Conservation (phyloP, 2,888 invertebrate species). For the Anagyrus pseudococci region DNA sequence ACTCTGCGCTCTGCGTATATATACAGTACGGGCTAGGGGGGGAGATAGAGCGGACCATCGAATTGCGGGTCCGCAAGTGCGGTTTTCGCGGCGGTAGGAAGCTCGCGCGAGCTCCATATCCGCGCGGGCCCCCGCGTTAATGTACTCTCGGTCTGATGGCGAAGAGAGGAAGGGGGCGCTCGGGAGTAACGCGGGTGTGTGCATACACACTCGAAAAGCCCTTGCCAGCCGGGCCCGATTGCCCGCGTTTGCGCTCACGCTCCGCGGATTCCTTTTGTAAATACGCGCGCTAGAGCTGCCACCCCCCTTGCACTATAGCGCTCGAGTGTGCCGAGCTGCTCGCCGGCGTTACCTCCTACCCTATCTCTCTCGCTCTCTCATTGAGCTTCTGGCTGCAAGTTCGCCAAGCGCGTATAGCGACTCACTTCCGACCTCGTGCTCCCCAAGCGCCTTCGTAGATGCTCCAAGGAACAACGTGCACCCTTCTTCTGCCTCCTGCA, state of each 20-base stretch:
- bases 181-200: neutral
- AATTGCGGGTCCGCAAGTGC: constrained; percentile 7
- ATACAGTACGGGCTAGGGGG: too few relatives aligned
- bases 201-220: constrained; percentile 1
- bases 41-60: neutral
- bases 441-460: too few relatives aligned
- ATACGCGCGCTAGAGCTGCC: constrained; percentile 19
- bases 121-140: constrained; percentile 7
- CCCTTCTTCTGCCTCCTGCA: too few relatives aligned
- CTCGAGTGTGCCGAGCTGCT: neutral
- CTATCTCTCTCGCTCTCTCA: neutral
- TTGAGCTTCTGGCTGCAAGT: neutral
- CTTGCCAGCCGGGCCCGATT: neutral
- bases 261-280: constrained; percentile 31
- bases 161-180: constrained; percentile 5
- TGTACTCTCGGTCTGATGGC: constrained; percentile 5
- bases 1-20: neutral
- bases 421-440: too few relatives aligned
- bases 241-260: constrained; percentile 8
- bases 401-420: neutral
- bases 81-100: neutral
- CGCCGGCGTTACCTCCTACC: neutral
- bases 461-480: too few relatives aligned
- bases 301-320: too few relatives aligned
- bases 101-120: neutral